Evolutionary conservation across 2,888 invertebrate species (phyloP).

Genomic region (Troides aeacus): DNA sequence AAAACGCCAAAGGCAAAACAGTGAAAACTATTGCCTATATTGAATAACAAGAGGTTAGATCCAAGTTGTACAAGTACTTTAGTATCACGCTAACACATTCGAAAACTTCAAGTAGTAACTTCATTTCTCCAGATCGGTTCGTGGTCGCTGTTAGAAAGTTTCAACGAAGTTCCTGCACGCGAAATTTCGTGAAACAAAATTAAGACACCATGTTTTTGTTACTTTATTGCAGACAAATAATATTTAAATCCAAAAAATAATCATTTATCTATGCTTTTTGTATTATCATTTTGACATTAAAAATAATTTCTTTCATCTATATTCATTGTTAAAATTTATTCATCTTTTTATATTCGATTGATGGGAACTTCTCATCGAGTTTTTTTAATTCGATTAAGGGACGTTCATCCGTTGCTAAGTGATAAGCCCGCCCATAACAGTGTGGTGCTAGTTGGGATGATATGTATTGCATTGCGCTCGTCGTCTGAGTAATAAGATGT

Average conservation of each 20-base stretch:
- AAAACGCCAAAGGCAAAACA: slow-evolving; percentile 11
- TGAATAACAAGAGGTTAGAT: slow-evolving; percentile 23
- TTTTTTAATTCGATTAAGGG: too few relatives aligned
- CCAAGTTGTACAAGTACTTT: slow-evolving; percentile 14
- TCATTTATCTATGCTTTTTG: too few relatives aligned
- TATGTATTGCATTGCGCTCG: too few relatives aligned
- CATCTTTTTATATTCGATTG: too few relatives aligned
- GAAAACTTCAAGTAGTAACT: slow-evolving; percentile 20
- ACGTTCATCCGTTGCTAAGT: too few relatives aligned
- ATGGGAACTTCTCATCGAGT: too few relatives aligned
- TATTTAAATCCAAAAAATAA: too few relatives aligned
- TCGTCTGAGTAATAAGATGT: too few relatives aligned
- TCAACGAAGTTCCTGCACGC: slow-evolving; percentile 13
- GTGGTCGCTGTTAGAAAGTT: slow-evolving; percentile 24
- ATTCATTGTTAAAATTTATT: too few relatives aligned
- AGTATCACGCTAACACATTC: slow-evolving; percentile 21
- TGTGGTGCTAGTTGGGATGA: too few relatives aligned
- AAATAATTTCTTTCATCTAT: background rate
- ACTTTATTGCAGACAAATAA: background rate
- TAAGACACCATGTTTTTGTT: background rate
- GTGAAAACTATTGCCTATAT: slow-evolving; percentile 20
- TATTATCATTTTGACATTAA: background rate
- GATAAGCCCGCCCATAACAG: too few relatives aligned
- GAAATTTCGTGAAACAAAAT: background rate
- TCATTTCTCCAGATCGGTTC: slow-evolving; percentile 24